A percentile compares a stretch with the other conserved stretches of the same genome.
phyloP scores from a whole-genome alignment of 2,113 vertebrate genomes.

The Microtus oregoni region DNA sequence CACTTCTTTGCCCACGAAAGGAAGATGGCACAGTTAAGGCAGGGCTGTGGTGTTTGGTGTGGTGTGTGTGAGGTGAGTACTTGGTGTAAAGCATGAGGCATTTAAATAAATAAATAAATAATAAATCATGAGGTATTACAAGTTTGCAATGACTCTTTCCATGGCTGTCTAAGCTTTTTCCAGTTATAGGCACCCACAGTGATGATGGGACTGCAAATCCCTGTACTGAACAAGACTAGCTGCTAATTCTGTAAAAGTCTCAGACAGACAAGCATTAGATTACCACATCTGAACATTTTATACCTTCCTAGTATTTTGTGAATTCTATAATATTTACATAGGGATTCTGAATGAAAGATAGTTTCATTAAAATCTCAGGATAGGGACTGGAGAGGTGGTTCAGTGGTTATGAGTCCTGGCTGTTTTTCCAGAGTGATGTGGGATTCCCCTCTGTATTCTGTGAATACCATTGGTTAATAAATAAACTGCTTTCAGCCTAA shows the following conservation, averaged over 20 bases:
- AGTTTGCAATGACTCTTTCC: background rate
- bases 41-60: background rate
- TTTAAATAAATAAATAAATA: background rate
- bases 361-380: background rate
- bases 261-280: background rate
- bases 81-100: background rate
- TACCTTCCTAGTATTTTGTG: background rate
- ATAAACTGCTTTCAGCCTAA: too few relatives aligned
- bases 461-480: too few relatives aligned
- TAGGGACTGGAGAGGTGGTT: background rate
- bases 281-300: slow-evolving; percentile 11
- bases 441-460: too few relatives aligned
- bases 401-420: background rate
- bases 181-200: slow-evolving; percentile 59
- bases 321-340: background rate
- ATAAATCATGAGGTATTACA: background rate
- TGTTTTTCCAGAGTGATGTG: background rate
- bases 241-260: background rate
- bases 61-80: too few relatives aligned
- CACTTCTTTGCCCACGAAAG: background rate
- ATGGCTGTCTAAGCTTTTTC: slow-evolving; percentile 49
- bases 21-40: background rate
- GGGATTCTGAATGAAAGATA: background rate
- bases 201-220: slow-evolving; percentile 36
- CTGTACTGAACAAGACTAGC: background rate